Base-by-base conservation (phyloP, 1,140 invertebrate genomes). In the Pogonognathellus flavescens region DNA sequence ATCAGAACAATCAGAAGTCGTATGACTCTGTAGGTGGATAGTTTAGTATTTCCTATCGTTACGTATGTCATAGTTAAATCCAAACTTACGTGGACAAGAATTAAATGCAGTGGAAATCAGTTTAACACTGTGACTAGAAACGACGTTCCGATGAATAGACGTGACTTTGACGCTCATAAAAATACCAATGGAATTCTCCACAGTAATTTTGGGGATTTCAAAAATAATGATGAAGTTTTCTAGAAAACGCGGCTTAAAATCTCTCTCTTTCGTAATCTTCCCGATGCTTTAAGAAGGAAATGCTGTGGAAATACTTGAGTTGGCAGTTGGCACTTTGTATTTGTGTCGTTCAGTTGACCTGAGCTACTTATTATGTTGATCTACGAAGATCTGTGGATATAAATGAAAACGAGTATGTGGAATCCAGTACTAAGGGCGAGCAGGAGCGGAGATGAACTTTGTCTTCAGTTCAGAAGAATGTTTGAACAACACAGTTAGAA, bases 1-100 rank as follows among this genome's bases (percentile, higher is more conserved):
- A 81, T 81, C 50, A 81, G 80, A 25, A 55, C 18, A 55, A 81
- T 81, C 50, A 81, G 80, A 25, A 55, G 50, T 81, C 53, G 20
- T 55, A 55, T 55, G 80, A 55, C 80, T 55, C 53, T 81, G 50
- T 55, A 55, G 50, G 80, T 81, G 50, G 80, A 81, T 57, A 55
- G 50, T 81, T 80, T 53, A 55, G 80, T 76, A 76, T 76, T 76
- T 76, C 70, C 70, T 76, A 76, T 76, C 31, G 25, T 76, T 76
- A 76, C 70, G 70, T 76, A 76, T 76, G 70, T 49, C 70, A 81
- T 81, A 53, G 53, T 81, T 81, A 55, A 55, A 55, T 81, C 50
- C 53, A 18, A 57, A 81, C 80, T 81, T 81, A 81, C 80, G 80
- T 81, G 80, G 80, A 81, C 80, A 81, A 81, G 80, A 20, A 53